Evolutionary conservation across 2,113 vertebrate species (phyloP), one percentile per base, ranked within the genome.

Genomic region (Rhabdomys dilectus): DNA sequence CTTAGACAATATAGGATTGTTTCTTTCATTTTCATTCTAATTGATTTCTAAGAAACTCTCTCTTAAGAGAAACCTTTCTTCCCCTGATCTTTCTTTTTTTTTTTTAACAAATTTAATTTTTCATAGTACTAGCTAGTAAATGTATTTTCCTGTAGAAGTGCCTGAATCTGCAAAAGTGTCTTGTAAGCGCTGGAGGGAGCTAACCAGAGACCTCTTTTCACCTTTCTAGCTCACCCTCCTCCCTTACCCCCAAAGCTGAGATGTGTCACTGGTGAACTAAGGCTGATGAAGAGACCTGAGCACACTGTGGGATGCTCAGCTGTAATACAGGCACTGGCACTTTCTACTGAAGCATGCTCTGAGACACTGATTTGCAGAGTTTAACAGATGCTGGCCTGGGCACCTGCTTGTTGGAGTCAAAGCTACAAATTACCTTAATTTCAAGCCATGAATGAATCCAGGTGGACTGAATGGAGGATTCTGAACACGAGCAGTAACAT

Each of bases 401-500:
- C 90, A 92, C 34, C 96, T 90, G 97, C 93, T 97, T 95, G 9
- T 96, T 95, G 45, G 98, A 96, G 90, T 96, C 97, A 96, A 96
- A 92, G 94, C 96, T 94, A 81, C 97, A 95, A 94, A 94, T 91
- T 75, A 96, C 91, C 95, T 96, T 97, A 96, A 98, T 98, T 98
- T 87, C 94, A 98, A 99, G 99, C 98, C 98, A 99, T 99, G 99
- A 99, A 99, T 99, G 98, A 98, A 97, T 99, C 99, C 97, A 98
- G 81, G 96, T 98, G 98, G 98, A 98, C 97, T 98, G 98, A 98
- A 97, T 98, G 98, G 98, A 98, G 98, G 98, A 98, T 98, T 97
- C 97, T 98, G 97, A 99, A 99, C 98, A 96, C 97, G 97, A 99
- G 99, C 98, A 97, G 97, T 98, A 99, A 98, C 97, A 72, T 96